Base-by-base conservation (phyloP, 2,113 vertebrate genomes). In the Emydocephalus ijimae region DNA sequence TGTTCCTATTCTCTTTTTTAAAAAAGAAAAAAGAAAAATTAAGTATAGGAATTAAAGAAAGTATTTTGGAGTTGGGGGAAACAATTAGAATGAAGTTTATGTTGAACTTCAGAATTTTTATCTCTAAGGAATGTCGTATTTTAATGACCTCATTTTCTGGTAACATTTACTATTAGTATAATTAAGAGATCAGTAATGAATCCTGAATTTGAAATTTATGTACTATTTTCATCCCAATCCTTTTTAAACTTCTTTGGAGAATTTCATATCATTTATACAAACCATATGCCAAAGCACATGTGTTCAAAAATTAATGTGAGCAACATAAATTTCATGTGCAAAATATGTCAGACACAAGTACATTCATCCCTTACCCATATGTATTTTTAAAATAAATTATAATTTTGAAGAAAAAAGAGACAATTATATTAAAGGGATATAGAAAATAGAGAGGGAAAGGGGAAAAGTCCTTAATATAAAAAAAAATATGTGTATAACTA, bases 211-310 rank as follows among this genome's bases (percentile, higher is more conserved):
- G 61, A 93, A 96, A 90, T 89, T 96, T 97, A 96, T 94, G 95
- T 89, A 43, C 89, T 93, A 90, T 43, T 88, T 57, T 85, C 87
- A 90, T 96, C 45, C 95, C 59, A 93, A 90, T 91, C 45, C 56
- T 93, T 57, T 90, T 93, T 90, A 90, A 90, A 90, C n/a, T 89
- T 64, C 81, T 90, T 93, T 96, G 95, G 96, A 97, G 95, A 94
- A 74, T 96, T 92, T 95, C 96, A 97, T 95, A 95, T 0, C 87
- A 94, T 95, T 96, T 94, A 94, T 94, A 93, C 94, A 96, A 96
- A 92, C 96, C 97, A 98, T 97, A 97, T 98, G 97, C 93, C 59
- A 96, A 94, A 97, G 96, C 97, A 98, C 92, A 95, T 96, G 96
- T 95, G 92, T 88, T 94, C 94, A 95, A 96, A 94, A 89, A 94